phyloP scores from a whole-genome alignment of 1,140 invertebrate species.

The Calephelis nemesis region DNA sequence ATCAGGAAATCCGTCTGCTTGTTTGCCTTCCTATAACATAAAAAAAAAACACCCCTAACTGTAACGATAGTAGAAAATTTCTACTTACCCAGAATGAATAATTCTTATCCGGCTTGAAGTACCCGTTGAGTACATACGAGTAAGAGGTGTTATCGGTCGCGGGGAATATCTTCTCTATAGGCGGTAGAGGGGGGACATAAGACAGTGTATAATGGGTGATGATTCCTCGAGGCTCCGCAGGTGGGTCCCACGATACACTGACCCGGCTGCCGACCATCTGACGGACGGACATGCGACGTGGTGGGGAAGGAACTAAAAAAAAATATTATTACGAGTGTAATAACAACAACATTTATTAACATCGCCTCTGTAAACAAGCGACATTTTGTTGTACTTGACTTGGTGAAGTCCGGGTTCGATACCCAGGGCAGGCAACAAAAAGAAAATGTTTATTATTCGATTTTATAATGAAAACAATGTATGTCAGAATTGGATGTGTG shows the following conservation, averaged over 20 bases:
- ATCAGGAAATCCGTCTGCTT: too few relatives aligned
- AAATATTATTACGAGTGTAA: too few relatives aligned
- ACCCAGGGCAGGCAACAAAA: too few relatives aligned
- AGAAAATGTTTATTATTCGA: too few relatives aligned
- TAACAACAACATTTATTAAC: too few relatives aligned
- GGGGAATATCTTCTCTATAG: slow-evolving; percentile 44
- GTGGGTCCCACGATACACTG: slow-evolving; percentile 84
- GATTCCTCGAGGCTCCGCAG: slow-evolving; percentile 81
- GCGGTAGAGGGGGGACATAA: slow-evolving; percentile 79
- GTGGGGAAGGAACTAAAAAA: slow-evolving; percentile 81
- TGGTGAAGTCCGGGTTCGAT: too few relatives aligned
- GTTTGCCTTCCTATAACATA: too few relatives aligned
- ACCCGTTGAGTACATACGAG: slow-evolving; percentile 75
- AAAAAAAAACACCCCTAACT: too few relatives aligned
- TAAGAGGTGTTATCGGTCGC: slow-evolving; percentile 73
- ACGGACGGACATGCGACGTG: slow-evolving; percentile 81
- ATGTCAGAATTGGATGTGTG: too few relatives aligned
- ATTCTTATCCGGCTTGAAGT: slow-evolving; percentile 81
- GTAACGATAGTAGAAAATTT: slow-evolving; percentile 8
- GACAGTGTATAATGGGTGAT: slow-evolving; percentile 84
- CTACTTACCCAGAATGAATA: slow-evolving; percentile 87
- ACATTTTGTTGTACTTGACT: too few relatives aligned
- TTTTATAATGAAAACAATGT: too few relatives aligned
- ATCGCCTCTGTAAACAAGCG: too few relatives aligned
- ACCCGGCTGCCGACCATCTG: slow-evolving; percentile 84